Percentiles rank a stretch among this genome's conserved stretches.
These are phyloP conservation scores for Mastomys natalensis DNA, from an alignment of 2,113 vertebrate genomes.

Conservation along the genomic window DNA sequence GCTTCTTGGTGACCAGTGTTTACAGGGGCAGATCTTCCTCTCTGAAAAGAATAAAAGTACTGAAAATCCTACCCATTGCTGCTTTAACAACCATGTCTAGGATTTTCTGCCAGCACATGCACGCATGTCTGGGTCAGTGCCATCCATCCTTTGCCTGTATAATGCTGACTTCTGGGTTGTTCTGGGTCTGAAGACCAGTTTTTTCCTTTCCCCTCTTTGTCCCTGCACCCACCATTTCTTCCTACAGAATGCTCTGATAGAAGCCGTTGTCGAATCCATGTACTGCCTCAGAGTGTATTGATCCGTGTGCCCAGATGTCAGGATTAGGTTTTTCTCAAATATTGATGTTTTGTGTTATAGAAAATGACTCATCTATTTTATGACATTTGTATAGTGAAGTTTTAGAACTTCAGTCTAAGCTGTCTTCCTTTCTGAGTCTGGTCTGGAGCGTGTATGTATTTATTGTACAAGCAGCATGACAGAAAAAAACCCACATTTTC, in stretches of 20 bases:
- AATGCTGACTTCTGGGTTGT: neutral
- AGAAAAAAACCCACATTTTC: constrained; percentile 25
- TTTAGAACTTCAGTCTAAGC: constrained; percentile 55
- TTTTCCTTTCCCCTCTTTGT: neutral
- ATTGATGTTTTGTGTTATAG: neutral
- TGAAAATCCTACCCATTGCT: neutral
- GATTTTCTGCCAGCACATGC: neutral
- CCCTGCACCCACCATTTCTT: neutral
- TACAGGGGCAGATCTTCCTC: neutral
- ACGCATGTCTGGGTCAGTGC: fast-evolving
- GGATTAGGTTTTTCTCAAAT: constrained; percentile 26
- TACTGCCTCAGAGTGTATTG: neutral
- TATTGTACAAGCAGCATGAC: constrained; percentile 46
- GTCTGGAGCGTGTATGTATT: constrained; percentile 50
- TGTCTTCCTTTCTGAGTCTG: constrained; percentile 56
- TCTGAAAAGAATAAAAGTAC: constrained; percentile 20
- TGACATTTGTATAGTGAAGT: constrained; percentile 50
- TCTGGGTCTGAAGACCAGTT: neutral
- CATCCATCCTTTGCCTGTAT: neutral
- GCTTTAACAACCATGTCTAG: neutral
- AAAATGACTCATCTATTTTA: constrained; percentile 56
- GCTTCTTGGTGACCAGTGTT: neutral
- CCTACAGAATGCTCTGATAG: neutral
- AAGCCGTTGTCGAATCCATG: neutral
- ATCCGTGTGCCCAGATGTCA: neutral